phyloP scores from a whole-genome alignment of 2,888 invertebrate genomes.

The Heliconius ismenius region DNA sequence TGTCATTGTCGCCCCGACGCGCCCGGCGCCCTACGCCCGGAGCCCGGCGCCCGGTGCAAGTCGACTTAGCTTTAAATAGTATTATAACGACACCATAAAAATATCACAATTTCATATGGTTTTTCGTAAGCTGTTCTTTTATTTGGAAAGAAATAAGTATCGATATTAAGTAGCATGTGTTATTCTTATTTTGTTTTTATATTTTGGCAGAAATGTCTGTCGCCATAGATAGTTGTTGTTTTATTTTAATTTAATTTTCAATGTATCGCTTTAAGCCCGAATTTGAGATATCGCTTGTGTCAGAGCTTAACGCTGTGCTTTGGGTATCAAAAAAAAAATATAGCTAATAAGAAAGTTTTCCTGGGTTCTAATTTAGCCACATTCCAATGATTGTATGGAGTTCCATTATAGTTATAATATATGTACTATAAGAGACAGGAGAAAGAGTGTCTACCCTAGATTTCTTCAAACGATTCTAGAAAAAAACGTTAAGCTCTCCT shows the following conservation, averaged over 20 bases:
- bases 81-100: slow-evolving; percentile 20
- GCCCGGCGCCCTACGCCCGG: slow-evolving; percentile 39
- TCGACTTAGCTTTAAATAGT: slow-evolving; percentile 46
- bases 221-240: too few relatives aligned
- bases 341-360: neutral
- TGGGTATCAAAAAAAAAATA: too few relatives aligned
- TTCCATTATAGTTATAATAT: too few relatives aligned
- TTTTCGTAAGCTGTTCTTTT: neutral
- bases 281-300: too few relatives aligned
- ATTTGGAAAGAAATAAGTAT: neutral
- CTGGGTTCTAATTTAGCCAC: neutral
- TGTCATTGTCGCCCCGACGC: slow-evolving; percentile 65
- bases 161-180: neutral
- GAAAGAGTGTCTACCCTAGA: too few relatives aligned
- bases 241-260: too few relatives aligned
- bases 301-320: too few relatives aligned
- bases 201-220: neutral
- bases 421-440: too few relatives aligned
- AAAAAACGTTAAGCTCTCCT: too few relatives aligned
- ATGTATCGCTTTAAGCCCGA: too few relatives aligned
- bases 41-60: slow-evolving; percentile 59
- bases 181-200: neutral
- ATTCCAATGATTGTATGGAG: too few relatives aligned
- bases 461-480: too few relatives aligned
- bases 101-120: slow-evolving; percentile 3